A percentile compares a stretch with the other conserved stretches of the same genome.
phyloP scores from a whole-genome alignment of 2,797 vertebrate species.

The Kryptopterus vitreolus region DNA sequence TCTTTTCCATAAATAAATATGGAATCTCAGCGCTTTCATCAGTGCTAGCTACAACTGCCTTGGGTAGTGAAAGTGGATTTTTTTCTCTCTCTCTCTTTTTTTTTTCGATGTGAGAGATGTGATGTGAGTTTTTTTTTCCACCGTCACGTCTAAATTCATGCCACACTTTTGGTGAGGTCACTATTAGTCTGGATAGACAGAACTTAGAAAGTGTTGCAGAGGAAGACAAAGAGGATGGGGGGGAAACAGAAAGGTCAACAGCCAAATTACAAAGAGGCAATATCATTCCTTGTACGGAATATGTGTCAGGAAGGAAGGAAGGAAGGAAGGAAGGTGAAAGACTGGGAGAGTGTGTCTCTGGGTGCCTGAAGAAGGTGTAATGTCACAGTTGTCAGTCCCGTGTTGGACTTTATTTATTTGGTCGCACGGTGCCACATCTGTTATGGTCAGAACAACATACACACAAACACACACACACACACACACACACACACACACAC shows the following conservation, averaged over 20 bases:
- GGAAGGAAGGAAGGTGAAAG: slow-evolving; percentile 23
- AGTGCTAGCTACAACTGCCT: slow-evolving; percentile 14
- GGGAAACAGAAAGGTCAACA: not conserved
- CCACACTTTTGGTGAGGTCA: not conserved
- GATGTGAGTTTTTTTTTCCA: not conserved
- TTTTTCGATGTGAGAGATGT: too few species aligned
- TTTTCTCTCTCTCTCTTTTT: too few species aligned
- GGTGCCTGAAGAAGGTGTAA: slow-evolving; percentile 34
- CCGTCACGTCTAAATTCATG: slow-evolving; percentile 23
- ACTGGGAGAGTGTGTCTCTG: slow-evolving; percentile 6
- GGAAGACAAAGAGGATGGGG: not conserved
- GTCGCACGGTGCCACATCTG: slow-evolving; percentile 34
- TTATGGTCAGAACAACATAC: slow-evolving; percentile 2
- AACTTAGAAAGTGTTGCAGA: slow-evolving; percentile 6
- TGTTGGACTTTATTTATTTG: slow-evolving; percentile 38
- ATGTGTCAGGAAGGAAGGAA: too few species aligned
- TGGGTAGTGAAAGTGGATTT: slow-evolving; percentile 18
- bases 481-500: slow-evolving; percentile 30
- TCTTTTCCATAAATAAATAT: slow-evolving; percentile 27
- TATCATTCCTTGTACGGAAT: not conserved
- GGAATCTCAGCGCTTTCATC: slow-evolving; percentile 22
- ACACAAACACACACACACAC: slow-evolving; percentile 19
- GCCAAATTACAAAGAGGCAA: not conserved
- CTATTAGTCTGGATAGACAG: slow-evolving; percentile 7
- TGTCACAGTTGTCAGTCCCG: slow-evolving; percentile 41